Base-by-base conservation (phyloP, 2,888 invertebrate species). In the Nemoura dubitans region DNA sequence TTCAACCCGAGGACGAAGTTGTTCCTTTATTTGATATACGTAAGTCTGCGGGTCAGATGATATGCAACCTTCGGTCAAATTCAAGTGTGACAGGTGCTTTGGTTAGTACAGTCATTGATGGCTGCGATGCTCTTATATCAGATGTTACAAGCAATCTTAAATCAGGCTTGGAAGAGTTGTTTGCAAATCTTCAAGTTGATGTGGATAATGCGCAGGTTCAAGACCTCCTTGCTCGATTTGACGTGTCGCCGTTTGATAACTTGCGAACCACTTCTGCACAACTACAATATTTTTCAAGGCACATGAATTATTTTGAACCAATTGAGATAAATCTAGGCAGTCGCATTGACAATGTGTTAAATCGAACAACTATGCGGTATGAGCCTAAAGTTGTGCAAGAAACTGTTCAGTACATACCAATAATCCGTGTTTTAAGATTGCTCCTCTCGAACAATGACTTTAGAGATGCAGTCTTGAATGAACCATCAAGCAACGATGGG, bases 21-120 rank as follows among this genome's bases (percentile, higher is more conserved):
- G 36, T 36, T 36, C 36, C 36, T 10, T 36, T 36, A 36, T 36
- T 36, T 36, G 36, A 36, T 10, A 36, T 36, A 3, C 3, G 36
- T 36, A 36, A 36, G 36, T 36, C 36, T 36, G 36, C 36, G 10
- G 10, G 36, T 36, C 36, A 36, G 28, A 83, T 83, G 83, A 28
- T 83, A 28, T 83, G 83, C 28, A 83, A 83, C 7, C 28, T 83
- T n/a, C 83, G 83, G 42, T 21, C 83, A 26, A 83, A 28, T 83
- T 25, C 36, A 28, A 42, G 36, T 27, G 28, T 83, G 42, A 83
- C 83, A n/a, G 83, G 83, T 26, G 42, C 30, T 30, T n/a, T 83
- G n/a, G 10, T 83, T 6, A 83, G 42, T 42, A 42, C 30, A 28
- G 30, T 83, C 21, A 83, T 83, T 25, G 25, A 42, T 83, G 28